A percentile compares a stretch with the other conserved stretches of the same genome.
Evolutionary conservation across 2,113 vertebrate species (phyloP).

Genomic region (Strix aluco): DNA sequence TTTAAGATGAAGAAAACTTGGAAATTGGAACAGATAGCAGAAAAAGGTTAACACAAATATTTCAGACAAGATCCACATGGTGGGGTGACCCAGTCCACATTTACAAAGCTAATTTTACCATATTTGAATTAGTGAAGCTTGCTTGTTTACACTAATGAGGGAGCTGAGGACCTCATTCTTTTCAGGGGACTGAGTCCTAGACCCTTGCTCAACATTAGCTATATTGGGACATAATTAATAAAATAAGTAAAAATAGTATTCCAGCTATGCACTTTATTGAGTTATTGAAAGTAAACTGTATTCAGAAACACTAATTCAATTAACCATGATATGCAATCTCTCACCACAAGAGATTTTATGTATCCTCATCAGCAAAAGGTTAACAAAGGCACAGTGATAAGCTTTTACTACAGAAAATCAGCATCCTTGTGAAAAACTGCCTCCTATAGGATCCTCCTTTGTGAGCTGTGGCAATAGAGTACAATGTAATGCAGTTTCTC

Average conservation of each 20-base stretch:
- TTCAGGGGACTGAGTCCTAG: neutral
- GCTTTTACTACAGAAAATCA: neutral
- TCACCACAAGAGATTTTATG: neutral
- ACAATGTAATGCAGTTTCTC: neutral
- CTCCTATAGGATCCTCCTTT: neutral
- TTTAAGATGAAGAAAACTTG: neutral
- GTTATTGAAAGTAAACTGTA: neutral
- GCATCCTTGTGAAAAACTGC: neutral
- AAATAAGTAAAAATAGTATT: neutral
- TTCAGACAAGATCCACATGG: neutral
- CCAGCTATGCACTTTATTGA: neutral
- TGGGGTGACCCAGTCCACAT: neutral
- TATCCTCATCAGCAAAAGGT: neutral
- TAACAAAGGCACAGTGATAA: neutral
- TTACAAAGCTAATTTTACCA: neutral
- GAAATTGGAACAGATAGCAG: neutral
- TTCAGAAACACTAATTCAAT: neutral
- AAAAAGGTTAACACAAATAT: neutral
- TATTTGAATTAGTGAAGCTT: neutral
- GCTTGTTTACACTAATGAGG: neutral
- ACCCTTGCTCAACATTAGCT: neutral
- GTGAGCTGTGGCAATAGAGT: neutral
- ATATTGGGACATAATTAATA: neutral
- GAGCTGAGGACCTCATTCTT: neutral
- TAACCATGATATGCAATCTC: fast-evolving